A percentile compares a stretch with the other conserved stretches of the same genome.
Evolutionary conservation across 1,140 invertebrate genomes (phyloP).

Genomic region (Stratiolaelaps scimitus): DNA sequence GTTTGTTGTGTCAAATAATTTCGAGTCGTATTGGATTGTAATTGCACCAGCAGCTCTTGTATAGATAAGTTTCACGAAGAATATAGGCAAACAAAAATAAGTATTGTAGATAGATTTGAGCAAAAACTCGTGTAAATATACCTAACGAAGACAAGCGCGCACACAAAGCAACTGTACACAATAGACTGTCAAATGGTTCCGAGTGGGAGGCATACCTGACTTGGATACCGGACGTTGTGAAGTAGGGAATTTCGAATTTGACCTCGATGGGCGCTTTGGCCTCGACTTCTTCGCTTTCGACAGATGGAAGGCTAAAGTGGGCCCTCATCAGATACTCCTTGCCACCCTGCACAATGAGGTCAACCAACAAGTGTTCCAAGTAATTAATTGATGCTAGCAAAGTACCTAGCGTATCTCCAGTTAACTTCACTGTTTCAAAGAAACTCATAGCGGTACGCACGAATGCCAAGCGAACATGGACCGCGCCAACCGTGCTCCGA

Average conservation of each 20-base stretch:
- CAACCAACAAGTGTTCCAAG: too few relatives aligned
- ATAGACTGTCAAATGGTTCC: background rate
- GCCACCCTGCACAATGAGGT: constrained; percentile 53
- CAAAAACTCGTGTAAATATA: constrained; percentile 1
- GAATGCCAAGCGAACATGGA: too few relatives aligned
- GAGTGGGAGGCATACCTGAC: constrained; percentile 42
- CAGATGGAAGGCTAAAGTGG: constrained; percentile 95
- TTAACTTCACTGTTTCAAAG: constrained; percentile 12
- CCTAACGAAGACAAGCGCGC: too few relatives aligned
- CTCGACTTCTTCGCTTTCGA: constrained; percentile 85
- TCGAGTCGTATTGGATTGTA: too few relatives aligned
- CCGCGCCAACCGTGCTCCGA: too few relatives aligned
- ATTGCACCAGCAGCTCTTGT: too few relatives aligned
- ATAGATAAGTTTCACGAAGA: constrained; percentile 7
- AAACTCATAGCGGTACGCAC: too few relatives aligned
- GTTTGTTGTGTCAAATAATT: too few relatives aligned
- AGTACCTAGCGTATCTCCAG: too few relatives aligned
- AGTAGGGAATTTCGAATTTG: constrained; percentile 99
- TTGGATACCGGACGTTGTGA: constrained; percentile 98
- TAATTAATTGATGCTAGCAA: too few relatives aligned
- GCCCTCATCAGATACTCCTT: constrained; percentile 99
- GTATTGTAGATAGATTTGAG: background rate
- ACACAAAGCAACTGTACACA: background rate
- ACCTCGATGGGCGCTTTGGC: constrained; percentile 97
- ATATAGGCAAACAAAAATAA: background rate